Percentiles rank a stretch among this genome's conserved stretches.
These are phyloP conservation scores for Aplysia californica DNA, from an alignment of 1,140 invertebrate species.

Conservation along the genomic window DNA sequence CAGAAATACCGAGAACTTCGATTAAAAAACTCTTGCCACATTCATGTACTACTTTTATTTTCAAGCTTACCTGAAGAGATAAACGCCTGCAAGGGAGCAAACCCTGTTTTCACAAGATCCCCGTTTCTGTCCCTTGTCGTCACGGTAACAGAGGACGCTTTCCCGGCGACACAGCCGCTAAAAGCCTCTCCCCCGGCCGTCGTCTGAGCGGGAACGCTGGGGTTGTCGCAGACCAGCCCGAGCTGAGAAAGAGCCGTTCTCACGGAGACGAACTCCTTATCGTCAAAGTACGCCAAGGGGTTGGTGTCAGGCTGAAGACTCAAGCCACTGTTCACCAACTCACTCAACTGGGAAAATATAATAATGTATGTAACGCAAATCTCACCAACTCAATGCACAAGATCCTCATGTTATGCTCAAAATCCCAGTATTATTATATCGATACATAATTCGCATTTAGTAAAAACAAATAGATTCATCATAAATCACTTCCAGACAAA, in stretches of 20 bases:
- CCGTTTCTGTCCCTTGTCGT: conserved; percentile 67
- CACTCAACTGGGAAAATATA: conserved; percentile 52
- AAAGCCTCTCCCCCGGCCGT: conserved; percentile 69
- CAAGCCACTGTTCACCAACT: conserved; percentile 66
- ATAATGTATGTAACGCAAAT: not conserved
- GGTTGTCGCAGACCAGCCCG: conserved; percentile 66
- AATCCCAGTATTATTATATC: not conserved
- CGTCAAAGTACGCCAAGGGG: conserved; percentile 64
- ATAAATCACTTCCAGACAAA: not conserved
- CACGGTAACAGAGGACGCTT: conserved; percentile 62
- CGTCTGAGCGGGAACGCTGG: conserved; percentile 68
- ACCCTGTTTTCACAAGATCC: conserved; percentile 64
- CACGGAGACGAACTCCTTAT: too few species aligned
- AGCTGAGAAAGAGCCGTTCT: conserved; percentile 62
- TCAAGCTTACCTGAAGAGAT: conserved; percentile 17
- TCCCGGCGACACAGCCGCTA: conserved; percentile 60
- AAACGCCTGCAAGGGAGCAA: conserved; percentile 46
- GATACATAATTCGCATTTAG: not conserved
- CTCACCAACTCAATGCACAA: not conserved
- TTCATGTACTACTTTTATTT: not conserved
- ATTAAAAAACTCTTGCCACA: too few species aligned
- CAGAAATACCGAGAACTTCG: too few species aligned
- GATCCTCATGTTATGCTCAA: not conserved
- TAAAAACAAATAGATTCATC: not conserved
- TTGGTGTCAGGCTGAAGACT: conserved; percentile 69